Evolutionary conservation across 2,797 vertebrate genomes (phyloP).

Genomic region (Glossophaga mutica): DNA sequence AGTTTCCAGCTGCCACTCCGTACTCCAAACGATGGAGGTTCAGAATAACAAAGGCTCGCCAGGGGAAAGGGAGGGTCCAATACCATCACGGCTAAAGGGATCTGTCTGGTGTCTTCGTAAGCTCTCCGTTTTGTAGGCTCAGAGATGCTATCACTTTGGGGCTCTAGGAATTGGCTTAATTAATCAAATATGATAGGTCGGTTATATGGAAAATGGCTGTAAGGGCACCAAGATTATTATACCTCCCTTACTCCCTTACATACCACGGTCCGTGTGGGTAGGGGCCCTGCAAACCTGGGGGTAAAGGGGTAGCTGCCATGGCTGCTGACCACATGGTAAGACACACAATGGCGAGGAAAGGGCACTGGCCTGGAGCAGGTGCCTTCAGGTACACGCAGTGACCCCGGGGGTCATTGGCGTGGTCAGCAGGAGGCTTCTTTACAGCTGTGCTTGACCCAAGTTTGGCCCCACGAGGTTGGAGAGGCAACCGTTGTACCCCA

Average conservation of each 20-base stretch:
- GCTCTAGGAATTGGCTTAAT: neutral
- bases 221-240: neutral
- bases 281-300: too few species aligned
- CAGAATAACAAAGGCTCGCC: neutral
- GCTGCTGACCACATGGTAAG: neutral
- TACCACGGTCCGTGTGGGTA: neutral
- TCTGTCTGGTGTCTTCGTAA: neutral
- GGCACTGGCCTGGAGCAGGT: too few species aligned
- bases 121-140: neutral
- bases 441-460: neutral
- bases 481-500: neutral
- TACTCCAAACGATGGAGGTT: neutral
- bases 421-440: neutral
- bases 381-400: neutral
- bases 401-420: rapidly evolving
- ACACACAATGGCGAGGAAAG: neutral
- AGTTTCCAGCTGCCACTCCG: neutral
- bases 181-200: neutral
- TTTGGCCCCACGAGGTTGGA: neutral
- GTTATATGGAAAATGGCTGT: neutral
- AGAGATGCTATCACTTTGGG: neutral
- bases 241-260: too few species aligned
- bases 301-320: neutral
- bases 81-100: neutral
- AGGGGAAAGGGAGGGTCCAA: neutral